Conservation (phyloP, 2,797 vertebrate genomes). For the Ctenosaura bakeri region DNA sequence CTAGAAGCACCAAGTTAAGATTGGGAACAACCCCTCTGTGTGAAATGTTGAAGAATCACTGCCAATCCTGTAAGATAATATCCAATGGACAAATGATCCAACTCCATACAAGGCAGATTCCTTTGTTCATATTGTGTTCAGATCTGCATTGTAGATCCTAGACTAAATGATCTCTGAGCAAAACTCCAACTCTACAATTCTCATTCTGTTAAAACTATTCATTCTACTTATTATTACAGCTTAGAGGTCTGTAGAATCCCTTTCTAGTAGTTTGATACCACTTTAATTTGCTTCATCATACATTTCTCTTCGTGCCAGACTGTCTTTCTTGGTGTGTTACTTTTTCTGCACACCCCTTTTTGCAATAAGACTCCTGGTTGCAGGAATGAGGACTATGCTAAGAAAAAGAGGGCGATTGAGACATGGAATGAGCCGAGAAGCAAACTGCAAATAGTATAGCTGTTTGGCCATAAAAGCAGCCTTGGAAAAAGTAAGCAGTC, state of each 20-base stretch:
- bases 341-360: neutral
- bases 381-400: neutral
- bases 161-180: neutral
- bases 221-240: neutral
- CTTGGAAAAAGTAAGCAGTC: neutral
- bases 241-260: neutral
- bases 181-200: neutral
- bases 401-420: neutral
- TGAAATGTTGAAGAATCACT: neutral
- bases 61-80: neutral
- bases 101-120: neutral
- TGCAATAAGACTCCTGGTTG: neutral
- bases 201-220: neutral
- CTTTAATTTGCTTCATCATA: too few relatives aligned
- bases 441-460: neutral
- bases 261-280: too few relatives aligned
- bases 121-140: neutral
- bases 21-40: neutral
- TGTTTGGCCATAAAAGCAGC: conserved; percentile 2
- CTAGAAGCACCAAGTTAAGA: too few relatives aligned
- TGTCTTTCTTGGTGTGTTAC: neutral
- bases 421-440: neutral
- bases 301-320: neutral
- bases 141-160: neutral
- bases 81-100: too few relatives aligned